A percentile compares a stretch with the other conserved stretches of the same genome.
Conservation (phyloP, 2,797 vertebrate genomes). For the Neosalanx taihuensis region DNA sequence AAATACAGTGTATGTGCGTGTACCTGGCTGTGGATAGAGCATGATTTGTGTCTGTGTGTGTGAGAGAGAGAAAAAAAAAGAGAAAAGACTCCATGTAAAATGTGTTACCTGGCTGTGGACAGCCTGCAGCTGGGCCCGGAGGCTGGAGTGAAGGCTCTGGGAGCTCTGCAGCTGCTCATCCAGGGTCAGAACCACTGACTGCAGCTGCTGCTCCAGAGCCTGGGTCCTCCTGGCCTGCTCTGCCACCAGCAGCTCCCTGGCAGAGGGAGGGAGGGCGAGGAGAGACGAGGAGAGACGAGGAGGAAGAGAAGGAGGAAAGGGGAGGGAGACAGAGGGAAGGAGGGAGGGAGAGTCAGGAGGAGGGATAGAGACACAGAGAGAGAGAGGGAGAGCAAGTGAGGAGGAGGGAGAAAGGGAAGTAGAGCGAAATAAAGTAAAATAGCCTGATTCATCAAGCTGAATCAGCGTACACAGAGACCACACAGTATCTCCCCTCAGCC, state of each 20-base stretch:
- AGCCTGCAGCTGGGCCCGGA: slow-evolving; percentile 39
- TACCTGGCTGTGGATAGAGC: slow-evolving; percentile 24
- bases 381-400: not conserved
- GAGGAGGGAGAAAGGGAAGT: not conserved
- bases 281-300: not conserved
- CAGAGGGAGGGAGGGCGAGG: slow-evolving; percentile 13
- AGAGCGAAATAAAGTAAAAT: not conserved
- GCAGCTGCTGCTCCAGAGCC: slow-evolving; percentile 46
- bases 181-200: slow-evolving; percentile 42
- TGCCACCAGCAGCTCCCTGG: slow-evolving; percentile 36
- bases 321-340: not conserved
- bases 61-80: too few species aligned
- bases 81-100: too few species aligned
- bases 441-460: not conserved
- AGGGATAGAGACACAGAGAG: not conserved
- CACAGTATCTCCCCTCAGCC: not conserved
- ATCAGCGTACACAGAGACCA: not conserved
- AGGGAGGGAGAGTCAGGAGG: not conserved
- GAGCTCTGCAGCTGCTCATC: slow-evolving; percentile 51
- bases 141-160: slow-evolving; percentile 38
- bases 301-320: not conserved
- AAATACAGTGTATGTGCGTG: not conserved
- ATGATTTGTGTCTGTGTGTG: too few species aligned
- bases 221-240: slow-evolving; percentile 36
- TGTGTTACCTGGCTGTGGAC: slow-evolving; percentile 20